Evolutionary conservation across 1,140 invertebrate species (phyloP).

Genomic region (Agrypnia vestita): DNA sequence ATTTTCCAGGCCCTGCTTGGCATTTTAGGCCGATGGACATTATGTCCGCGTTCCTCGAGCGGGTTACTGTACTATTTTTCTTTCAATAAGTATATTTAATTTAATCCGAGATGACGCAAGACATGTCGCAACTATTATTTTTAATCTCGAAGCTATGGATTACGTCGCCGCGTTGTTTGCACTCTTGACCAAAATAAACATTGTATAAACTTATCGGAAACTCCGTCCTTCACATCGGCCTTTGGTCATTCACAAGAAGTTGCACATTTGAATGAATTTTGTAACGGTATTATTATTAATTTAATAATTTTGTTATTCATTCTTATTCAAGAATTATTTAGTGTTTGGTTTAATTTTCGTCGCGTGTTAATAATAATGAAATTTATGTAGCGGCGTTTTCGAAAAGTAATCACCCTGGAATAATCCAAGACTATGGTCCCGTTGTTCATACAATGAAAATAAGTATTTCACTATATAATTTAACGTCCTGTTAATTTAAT

Average conservation of each 20-base stretch:
- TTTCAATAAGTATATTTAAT: conserved; percentile 44
- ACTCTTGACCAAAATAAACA: conserved; percentile 42
- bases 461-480: too few species aligned
- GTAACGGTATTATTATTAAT: too few species aligned
- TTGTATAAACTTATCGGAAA: background rate
- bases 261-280: too few species aligned
- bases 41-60: conserved; percentile 22
- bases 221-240: background rate
- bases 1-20: conserved; percentile 30
- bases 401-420: too few species aligned
- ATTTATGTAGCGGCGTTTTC: too few species aligned
- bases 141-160: conserved; percentile 12
- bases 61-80: conserved; percentile 43
- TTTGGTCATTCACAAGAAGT: background rate
- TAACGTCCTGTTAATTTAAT: too few species aligned
- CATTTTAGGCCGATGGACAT: conserved; percentile 14
- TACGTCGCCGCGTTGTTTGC: conserved; percentile 21
- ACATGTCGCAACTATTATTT: conserved; percentile 45
- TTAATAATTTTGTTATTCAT: too few species aligned
- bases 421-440: too few species aligned
- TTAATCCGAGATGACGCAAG: conserved; percentile 47
- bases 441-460: too few species aligned
- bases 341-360: too few species aligned
- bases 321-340: too few species aligned
- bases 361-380: too few species aligned